Evolutionary conservation across 2,797 vertebrate species (phyloP).

Genomic region (Melanotaenia boesemani): DNA sequence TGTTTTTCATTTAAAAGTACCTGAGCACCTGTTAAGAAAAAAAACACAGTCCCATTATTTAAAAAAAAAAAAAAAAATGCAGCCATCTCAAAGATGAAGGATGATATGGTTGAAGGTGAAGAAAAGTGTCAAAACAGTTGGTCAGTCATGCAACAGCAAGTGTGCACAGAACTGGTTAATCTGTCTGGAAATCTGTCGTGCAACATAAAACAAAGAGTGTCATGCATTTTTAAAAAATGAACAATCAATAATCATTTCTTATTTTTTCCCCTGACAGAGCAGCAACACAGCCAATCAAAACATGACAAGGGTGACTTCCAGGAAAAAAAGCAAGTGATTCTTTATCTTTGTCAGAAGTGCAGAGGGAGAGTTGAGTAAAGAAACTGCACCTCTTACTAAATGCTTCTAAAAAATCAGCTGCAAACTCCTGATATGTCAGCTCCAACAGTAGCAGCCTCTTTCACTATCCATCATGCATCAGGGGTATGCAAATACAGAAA

Average conservation of each 20-base stretch:
- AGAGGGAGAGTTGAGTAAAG: constrained; percentile 36
- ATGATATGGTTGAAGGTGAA: constrained; percentile 56
- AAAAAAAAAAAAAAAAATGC: constrained; percentile 35
- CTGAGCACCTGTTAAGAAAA: constrained; percentile 52
- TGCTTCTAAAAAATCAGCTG: constrained; percentile 26
- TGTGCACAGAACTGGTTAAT: constrained; percentile 53
- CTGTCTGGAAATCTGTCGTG: constrained; percentile 56
- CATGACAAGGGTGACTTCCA: constrained; percentile 51
- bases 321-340: constrained; percentile 32
- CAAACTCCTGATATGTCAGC: constrained; percentile 64
- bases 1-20: constrained; percentile 40
- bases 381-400: constrained; percentile 34
- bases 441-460: constrained; percentile 34
- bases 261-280: constrained; percentile 51
- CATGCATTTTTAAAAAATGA: constrained; percentile 68
- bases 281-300: constrained; percentile 55
- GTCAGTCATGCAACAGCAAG: constrained; percentile 71
- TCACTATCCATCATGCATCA: constrained; percentile 67
- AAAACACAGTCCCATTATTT: neutral
- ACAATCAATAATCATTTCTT: constrained; percentile 52
- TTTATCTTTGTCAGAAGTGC: constrained; percentile 31
- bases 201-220: constrained; percentile 58
- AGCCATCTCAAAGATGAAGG: constrained; percentile 29
- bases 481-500: constrained; percentile 41
- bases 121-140: constrained; percentile 54